Evolutionary conservation across 2,797 vertebrate species (phyloP).

Genomic region (Spondyliosoma cantharus): DNA sequence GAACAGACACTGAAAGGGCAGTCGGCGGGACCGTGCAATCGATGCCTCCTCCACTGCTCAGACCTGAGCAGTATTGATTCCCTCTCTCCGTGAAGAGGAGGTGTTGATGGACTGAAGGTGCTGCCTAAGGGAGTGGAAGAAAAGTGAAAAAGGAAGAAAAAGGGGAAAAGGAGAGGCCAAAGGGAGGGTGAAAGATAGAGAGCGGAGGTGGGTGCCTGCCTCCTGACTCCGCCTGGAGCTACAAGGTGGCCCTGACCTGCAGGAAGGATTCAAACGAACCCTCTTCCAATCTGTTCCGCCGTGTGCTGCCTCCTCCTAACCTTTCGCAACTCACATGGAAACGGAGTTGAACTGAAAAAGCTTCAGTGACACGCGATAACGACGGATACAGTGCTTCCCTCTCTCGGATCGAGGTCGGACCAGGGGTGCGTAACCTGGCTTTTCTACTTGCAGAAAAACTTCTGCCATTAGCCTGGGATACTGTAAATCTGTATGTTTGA

Average conservation of each 20-base stretch:
- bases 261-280: conserved; percentile 17
- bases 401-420: neutral
- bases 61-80: conserved; percentile 58
- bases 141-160: conserved; percentile 40
- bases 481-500: neutral
- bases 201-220: conserved; percentile 1
- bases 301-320: conserved; percentile 14
- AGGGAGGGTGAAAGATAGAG: neutral
- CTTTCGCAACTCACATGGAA: conserved; percentile 10
- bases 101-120: conserved; percentile 65
- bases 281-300: conserved; percentile 3
- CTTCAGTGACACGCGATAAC: neutral
- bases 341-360: conserved; percentile 12
- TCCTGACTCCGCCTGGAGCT: conserved; percentile 23
- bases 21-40: conserved; percentile 40
- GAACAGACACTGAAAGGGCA: conserved; percentile 53
- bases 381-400: neutral
- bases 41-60: conserved; percentile 52
- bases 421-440: neutral
- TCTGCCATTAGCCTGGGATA: neutral
- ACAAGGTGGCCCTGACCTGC: neutral
- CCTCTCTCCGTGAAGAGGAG: conserved; percentile 52
- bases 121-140: conserved; percentile 58
- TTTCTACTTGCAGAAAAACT: neutral
- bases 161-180: conserved; percentile 6